Conservation (phyloP, 2,888 invertebrate genomes). For the Drosophila vallismaia region DNA sequence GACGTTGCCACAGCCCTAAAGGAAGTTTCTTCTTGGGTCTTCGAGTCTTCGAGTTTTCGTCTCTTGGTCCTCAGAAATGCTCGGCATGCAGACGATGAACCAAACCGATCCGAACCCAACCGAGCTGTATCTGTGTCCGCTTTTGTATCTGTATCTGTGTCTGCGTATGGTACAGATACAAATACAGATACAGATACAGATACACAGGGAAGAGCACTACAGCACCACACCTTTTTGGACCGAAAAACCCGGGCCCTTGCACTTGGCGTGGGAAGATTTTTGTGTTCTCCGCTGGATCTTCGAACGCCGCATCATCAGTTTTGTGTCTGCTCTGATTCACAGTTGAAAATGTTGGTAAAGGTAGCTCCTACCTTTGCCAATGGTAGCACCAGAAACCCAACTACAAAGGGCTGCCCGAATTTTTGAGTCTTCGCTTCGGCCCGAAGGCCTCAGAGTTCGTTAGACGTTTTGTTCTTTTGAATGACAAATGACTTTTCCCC, state of each 20-base stretch:
- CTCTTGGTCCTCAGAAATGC: slow-evolving; percentile 66
- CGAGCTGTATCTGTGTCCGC: slow-evolving; percentile 26
- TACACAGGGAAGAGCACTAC: slow-evolving; percentile 1
- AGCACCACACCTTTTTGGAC: slow-evolving; percentile 66
- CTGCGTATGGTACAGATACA: slow-evolving; percentile 45
- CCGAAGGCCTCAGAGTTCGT: slow-evolving; percentile 57
- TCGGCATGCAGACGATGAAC: slow-evolving; percentile 66
- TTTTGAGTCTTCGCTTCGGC: slow-evolving; percentile 40
- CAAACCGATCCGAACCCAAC: slow-evolving; percentile 14
- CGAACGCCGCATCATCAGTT: slow-evolving; percentile 44
- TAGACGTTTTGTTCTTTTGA: slow-evolving; percentile 75
- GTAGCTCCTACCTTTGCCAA: slow-evolving; percentile 13
- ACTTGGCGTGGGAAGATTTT: slow-evolving; percentile 84
- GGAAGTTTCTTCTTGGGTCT: slow-evolving; percentile 58
- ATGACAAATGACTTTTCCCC: slow-evolving; percentile 75
- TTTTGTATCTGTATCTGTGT: slow-evolving; percentile 32
- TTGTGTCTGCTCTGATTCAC: slow-evolving; percentile 73
- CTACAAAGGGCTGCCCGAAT: slow-evolving; percentile 49
- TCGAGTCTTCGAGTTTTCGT: slow-evolving; percentile 6
- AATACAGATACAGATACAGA: slow-evolving; percentile 13
- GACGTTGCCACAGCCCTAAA: slow-evolving; percentile 70
- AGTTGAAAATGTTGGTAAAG: slow-evolving; percentile 40
- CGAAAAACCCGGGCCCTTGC: slow-evolving; percentile 62
- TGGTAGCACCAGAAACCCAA: slow-evolving; percentile 1
- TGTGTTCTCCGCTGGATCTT: slow-evolving; percentile 50